These are phyloP conservation scores for Labeo calbasu DNA, from an alignment of 2,797 vertebrate species.

Conservation along the genomic window DNA sequence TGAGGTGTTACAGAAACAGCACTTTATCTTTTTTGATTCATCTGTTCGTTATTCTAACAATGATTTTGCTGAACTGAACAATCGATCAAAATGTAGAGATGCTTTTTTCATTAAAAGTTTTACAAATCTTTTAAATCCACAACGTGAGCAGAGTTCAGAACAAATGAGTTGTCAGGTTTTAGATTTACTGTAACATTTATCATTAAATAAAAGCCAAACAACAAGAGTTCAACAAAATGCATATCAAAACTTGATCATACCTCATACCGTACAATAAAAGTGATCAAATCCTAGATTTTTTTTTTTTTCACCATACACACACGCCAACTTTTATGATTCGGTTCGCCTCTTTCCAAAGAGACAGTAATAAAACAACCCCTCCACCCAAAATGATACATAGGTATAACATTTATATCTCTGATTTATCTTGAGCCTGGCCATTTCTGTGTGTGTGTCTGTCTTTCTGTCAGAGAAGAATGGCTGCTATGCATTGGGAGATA, in stretches of 20 bases:
- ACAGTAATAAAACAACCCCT: conserved; percentile 49
- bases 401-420: conserved; percentile 57
- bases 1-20: not conserved
- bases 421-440: conserved; percentile 45
- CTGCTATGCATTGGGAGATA: conserved; percentile 52
- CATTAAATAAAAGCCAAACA: not conserved
- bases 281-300: conserved; percentile 67
- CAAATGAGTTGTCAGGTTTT: not conserved
- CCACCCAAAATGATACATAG: conserved; percentile 50
- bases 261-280: conserved; percentile 25
- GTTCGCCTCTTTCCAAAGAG: conserved; percentile 47
- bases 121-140: not conserved
- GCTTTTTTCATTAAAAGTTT: conserved; percentile 3
- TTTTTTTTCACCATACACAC: conserved; percentile 42
- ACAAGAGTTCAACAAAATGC: not conserved
- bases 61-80: not conserved
- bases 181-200: conserved; percentile 15
- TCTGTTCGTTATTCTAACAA: conserved; percentile 11
- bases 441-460: conserved; percentile 54
- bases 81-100: not conserved
- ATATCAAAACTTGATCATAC: conserved; percentile 41
- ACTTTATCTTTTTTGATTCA: not conserved
- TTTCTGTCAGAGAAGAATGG: conserved; percentile 55
- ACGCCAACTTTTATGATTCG: conserved; percentile 31
- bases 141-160: not conserved